Percentiles rank a stretch among this genome's conserved stretches.
phyloP scores from a whole-genome alignment of 2,797 vertebrate species.

The Geranospiza caerulescens region DNA sequence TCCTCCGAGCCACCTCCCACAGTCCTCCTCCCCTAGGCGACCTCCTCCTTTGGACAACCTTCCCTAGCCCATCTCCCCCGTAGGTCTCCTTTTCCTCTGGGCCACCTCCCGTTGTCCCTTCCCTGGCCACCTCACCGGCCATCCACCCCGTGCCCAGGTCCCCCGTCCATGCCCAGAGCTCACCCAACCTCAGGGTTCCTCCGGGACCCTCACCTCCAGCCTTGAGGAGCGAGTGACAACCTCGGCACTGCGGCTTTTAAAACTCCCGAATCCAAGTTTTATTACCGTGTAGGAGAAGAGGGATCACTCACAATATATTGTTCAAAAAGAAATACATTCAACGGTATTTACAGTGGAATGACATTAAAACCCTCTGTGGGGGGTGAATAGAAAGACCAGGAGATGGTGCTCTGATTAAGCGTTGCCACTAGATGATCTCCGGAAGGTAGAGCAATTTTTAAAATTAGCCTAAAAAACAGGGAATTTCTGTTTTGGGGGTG shows the following conservation, averaged over 20 bases:
- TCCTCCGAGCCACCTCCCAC: neutral
- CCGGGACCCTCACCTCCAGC: neutral
- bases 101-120: neutral
- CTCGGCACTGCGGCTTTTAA: neutral
- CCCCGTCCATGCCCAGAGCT: neutral
- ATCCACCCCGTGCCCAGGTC: rapidly evolving
- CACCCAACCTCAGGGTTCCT: neutral
- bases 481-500: neutral
- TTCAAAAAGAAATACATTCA: conserved; percentile 61
- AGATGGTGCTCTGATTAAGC: conserved; percentile 21
- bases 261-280: conserved; percentile 66
- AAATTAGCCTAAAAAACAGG: neutral
- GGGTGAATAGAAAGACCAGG: neutral
- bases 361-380: conserved; percentile 11
- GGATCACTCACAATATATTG: conserved; percentile 50
- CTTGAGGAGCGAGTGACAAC: neutral
- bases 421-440: neutral
- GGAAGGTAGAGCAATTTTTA: neutral
- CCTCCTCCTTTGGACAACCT: neutral
- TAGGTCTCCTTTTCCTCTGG: neutral
- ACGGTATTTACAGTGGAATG: conserved; percentile 61
- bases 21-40: neutral
- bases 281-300: conserved; percentile 39
- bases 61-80: neutral
- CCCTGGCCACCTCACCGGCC: neutral